These are phyloP conservation scores for Zaprionus obscuricornis DNA, from an alignment of 2,888 invertebrate genomes.

Conservation along the genomic window DNA sequence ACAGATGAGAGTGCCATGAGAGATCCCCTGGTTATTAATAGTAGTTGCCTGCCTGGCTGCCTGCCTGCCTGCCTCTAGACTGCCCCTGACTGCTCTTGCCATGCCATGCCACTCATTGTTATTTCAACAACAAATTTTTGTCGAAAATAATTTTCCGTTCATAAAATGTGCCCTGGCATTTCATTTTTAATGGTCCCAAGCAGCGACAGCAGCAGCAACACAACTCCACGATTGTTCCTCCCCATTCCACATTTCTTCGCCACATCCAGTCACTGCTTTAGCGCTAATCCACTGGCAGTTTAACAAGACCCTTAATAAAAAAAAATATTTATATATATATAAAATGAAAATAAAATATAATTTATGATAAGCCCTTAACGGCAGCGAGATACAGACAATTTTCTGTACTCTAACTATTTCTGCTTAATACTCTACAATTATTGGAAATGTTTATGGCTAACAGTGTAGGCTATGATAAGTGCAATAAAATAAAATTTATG, in stretches of 20 bases:
- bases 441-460: no score
- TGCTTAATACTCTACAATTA: no score
- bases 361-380: no score
- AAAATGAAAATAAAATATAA: slow-evolving; percentile 2
- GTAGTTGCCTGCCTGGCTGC: slow-evolving; percentile 43
- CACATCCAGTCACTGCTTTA: slow-evolving; percentile 24
- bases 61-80: no score
- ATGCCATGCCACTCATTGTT: no score
- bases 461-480: no score
- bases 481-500: no score
- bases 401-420: no score
- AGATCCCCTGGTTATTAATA: slow-evolving; percentile 65
- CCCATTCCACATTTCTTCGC: not conserved
- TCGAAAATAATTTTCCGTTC: slow-evolving; percentile 60
- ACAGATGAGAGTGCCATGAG: no score
- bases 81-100: no score
- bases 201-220: slow-evolving; percentile 20
- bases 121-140: slow-evolving; percentile 63
- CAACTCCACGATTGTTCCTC: no score
- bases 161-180: slow-evolving; percentile 58
- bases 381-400: no score
- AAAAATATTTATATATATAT: not conserved
- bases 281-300: slow-evolving; percentile 22
- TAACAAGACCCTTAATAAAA: slow-evolving; percentile 22
- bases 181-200: slow-evolving; percentile 64